A percentile compares a stretch with the other conserved stretches of the same genome.
phyloP scores from a whole-genome alignment of 1,140 invertebrate genomes.

The Eurosta solidaginis region DNA sequence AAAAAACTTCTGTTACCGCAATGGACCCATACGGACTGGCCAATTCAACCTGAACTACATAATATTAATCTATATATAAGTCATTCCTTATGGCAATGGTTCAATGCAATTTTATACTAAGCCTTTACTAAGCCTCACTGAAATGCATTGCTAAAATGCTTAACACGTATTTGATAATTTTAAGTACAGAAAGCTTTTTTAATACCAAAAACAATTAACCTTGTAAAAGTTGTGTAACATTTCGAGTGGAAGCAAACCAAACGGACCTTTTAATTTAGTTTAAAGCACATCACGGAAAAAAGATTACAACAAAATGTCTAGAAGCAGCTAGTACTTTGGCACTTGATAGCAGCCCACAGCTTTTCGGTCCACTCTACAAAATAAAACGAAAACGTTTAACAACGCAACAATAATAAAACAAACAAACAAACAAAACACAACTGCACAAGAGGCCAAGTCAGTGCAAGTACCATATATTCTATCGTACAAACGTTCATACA shows the following conservation, averaged over 20 bases:
- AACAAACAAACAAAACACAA: not conserved
- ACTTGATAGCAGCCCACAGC: not conserved
- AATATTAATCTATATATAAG: too few relatives aligned
- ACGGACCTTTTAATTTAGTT: not conserved
- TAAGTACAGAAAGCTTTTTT: not conserved
- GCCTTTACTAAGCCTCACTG: too few relatives aligned
- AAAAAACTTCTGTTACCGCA: too few relatives aligned
- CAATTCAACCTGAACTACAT: too few relatives aligned
- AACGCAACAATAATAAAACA: not conserved
- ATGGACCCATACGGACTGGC: too few relatives aligned
- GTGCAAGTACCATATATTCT: not conserved
- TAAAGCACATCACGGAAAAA: not conserved
- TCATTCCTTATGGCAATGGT: too few relatives aligned
- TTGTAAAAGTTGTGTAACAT: not conserved
- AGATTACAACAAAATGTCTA: too few relatives aligned
- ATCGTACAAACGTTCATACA: too few relatives aligned
- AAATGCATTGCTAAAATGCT: too few relatives aligned
- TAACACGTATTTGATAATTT: not conserved
- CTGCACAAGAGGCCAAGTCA: constrained; percentile 1
- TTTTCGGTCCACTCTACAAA: not conserved
- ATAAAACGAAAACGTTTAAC: constrained; percentile 12
- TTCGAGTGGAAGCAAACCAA: not conserved
- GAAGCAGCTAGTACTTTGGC: not conserved
- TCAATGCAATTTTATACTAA: too few relatives aligned
- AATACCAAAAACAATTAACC: constrained; percentile 8